Base-by-base conservation (phyloP, 53 echinoderm and acorn worm genomes). In the Arbacia lixula region DNA sequence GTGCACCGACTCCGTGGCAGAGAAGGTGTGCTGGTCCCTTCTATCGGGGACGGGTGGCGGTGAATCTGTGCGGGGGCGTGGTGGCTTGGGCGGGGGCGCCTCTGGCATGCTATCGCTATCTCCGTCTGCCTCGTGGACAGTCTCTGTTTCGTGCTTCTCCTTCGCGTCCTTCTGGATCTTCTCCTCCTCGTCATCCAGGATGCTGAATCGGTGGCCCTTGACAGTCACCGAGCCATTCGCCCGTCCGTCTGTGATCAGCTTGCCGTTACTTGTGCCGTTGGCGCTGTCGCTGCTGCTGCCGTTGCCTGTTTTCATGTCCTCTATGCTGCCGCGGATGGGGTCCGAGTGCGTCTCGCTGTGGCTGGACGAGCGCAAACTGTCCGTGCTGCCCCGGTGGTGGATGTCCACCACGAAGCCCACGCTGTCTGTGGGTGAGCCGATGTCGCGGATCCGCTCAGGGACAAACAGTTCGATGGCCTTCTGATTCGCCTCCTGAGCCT, bases 401-500 rank as follows among this genome's bases (percentile, higher is more conserved):
- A 81, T 81, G 24, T 81, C 82, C 62, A 81, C 82, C 32, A 64
- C 42, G 52, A 81, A 81, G 30, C 82, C 82, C 6, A 64, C 30
- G 64, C 64, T 64, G 16, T 19, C 82, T 31, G 49, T 26, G 6
- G 82, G 82, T 5, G 82, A 68, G 12, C 66, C 83, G 50, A 56
- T 36, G 53, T 76, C 36, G 0, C 57, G 63, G 77, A 85, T 24
- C 85, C 85, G 25, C 37, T 66, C 82, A 0, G 82, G 82, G 25
- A 41, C 64, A 66, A 82, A 96, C 33, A 93, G 91, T 89, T 93
- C 93, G 6, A 96, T 89, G 28, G 96, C 96, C 51, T 84, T 87
- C 53, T 85, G 89, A 78, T 96, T 96, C 75, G 96, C 96, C 83
- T 93, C 93, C 60, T 89, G 63, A 35, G 96, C 93, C 31, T 74